Percentiles rank a stretch among this genome's conserved stretches.
phyloP scores from a whole-genome alignment of 2,113 vertebrate species.

The Dicerorhinus sumatrensis region DNA sequence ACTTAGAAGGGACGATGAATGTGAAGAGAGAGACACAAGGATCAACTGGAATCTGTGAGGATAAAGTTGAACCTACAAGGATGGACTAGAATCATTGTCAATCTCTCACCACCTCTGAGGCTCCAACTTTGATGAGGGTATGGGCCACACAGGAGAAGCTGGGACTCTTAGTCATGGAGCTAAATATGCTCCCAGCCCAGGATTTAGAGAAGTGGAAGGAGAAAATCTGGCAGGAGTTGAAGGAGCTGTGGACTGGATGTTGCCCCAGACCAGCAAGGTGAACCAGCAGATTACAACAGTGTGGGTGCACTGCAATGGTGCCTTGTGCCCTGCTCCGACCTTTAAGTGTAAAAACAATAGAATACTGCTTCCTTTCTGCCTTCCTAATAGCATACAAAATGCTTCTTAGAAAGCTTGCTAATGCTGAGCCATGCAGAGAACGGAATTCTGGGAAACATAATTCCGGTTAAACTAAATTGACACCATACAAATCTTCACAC shows the following conservation, averaged over 20 bases:
- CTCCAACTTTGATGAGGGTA: background rate
- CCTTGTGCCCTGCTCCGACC: background rate
- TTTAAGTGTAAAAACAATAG: background rate
- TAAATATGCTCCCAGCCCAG: background rate
- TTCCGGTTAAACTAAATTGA: background rate
- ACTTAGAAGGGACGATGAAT: background rate
- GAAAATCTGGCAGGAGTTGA: background rate
- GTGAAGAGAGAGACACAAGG: background rate
- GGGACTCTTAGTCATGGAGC: background rate
- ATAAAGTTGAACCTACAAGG: background rate
- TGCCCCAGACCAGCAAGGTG: background rate
- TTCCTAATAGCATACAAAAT: background rate
- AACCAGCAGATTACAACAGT: background rate
- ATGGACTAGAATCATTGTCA: background rate
- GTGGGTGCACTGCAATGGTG: background rate
- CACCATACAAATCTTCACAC: background rate
- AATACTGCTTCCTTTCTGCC: background rate
- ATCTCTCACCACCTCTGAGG: background rate
- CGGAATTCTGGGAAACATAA: background rate
- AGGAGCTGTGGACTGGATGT: background rate
- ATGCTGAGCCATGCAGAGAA: background rate
- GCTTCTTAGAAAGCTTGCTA: background rate
- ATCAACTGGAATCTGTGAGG: background rate
- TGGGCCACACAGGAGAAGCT: background rate
- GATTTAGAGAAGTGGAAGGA: background rate